Evolutionary conservation across 1,140 invertebrate genomes (phyloP).

Genomic region (Muscidifurax raptorellus): DNA sequence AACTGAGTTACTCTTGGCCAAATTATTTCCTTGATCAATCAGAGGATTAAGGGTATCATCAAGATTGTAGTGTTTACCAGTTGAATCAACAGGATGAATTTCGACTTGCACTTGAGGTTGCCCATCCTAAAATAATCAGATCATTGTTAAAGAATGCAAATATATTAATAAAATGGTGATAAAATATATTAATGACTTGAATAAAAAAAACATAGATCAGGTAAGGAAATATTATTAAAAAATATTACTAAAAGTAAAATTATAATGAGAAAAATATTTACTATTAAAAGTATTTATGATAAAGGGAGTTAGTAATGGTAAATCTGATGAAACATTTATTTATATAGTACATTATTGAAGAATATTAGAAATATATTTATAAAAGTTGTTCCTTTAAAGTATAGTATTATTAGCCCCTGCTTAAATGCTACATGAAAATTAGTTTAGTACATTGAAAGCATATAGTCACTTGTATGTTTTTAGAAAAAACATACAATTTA

Average conservation of each 20-base stretch:
- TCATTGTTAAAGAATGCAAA: background rate
- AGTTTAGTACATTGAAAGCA: conserved; percentile 1
- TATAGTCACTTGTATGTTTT: background rate
- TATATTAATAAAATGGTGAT: background rate
- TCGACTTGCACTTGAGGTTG: conserved; percentile 81
- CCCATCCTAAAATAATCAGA: conserved; percentile 76
- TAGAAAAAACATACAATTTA: background rate
- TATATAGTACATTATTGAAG: background rate
- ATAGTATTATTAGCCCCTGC: background rate
- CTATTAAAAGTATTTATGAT: background rate
- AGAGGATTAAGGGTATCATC: conserved; percentile 65
- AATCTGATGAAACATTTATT: background rate
- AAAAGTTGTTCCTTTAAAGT: background rate
- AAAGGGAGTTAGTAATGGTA: background rate
- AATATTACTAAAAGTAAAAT: background rate
- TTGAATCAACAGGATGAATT: conserved; percentile 77
- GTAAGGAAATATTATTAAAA: background rate
- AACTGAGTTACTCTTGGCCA: conserved; percentile 80
- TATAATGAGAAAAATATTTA: background rate
- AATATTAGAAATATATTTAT: background rate
- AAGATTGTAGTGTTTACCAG: conserved; percentile 67
- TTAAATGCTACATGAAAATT: background rate
- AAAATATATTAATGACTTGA: conserved; percentile 25
- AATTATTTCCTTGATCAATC: conserved; percentile 66
- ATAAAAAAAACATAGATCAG: conserved; percentile 1